A percentile compares a stretch with the other conserved stretches of the same genome.
Evolutionary conservation across 2,113 vertebrate species (phyloP).

Genomic region (Glaucomys volans): DNA sequence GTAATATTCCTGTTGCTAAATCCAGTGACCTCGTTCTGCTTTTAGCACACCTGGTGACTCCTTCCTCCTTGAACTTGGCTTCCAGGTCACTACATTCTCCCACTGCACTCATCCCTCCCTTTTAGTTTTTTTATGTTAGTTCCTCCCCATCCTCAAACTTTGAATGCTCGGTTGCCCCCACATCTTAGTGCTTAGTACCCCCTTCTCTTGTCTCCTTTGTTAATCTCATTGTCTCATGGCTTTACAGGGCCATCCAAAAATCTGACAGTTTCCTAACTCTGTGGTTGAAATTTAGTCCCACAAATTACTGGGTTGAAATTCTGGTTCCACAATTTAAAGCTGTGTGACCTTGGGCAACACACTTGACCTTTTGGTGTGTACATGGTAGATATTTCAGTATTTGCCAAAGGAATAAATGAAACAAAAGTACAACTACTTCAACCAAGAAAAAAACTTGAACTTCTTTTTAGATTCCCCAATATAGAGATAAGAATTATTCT

Average conservation of each 20-base stretch:
- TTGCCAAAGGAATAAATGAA: neutral
- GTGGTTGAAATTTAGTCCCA: neutral
- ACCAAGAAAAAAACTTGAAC: neutral
- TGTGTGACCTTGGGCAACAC: neutral
- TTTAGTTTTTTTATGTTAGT: neutral
- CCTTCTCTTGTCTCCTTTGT: neutral
- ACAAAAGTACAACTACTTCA: neutral
- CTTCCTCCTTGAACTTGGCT: neutral
- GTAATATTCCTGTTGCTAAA: neutral
- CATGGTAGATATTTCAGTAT: neutral
- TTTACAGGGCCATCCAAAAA: neutral
- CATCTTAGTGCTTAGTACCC: neutral
- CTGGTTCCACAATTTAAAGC: conserved; percentile 1
- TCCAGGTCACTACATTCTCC: neutral
- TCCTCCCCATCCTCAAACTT: neutral
- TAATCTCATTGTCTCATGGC: neutral
- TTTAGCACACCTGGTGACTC: neutral
- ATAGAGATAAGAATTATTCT: neutral
- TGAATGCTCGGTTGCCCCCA: neutral
- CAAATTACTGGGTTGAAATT: neutral
- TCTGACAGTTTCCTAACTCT: neutral
- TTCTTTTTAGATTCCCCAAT: conserved; percentile 3
- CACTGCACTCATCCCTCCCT: neutral
- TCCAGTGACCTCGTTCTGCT: neutral
- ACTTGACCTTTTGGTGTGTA: conserved; percentile 8